These are phyloP conservation scores for Tiliacea citrago DNA, from an alignment of 2,888 invertebrate genomes.

Conservation along the genomic window DNA sequence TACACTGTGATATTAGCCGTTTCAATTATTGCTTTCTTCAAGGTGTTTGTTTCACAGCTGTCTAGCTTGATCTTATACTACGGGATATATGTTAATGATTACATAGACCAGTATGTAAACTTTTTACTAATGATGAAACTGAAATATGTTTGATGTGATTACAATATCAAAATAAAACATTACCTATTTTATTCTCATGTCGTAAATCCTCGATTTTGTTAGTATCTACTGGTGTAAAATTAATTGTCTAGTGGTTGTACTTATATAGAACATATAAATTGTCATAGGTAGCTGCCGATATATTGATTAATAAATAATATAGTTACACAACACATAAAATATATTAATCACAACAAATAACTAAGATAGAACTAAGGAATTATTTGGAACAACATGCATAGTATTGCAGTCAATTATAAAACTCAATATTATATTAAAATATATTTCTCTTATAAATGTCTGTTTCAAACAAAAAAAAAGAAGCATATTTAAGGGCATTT, in stretches of 20 bases:
- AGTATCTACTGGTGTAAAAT: conserved; percentile 21
- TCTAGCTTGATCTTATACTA: conserved; percentile 49
- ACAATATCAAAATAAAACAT: conserved; percentile 29
- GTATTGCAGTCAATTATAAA: conserved; percentile 47
- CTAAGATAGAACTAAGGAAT: conserved; percentile 56
- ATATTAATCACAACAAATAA: conserved; percentile 60
- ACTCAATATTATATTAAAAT: conserved; percentile 46
- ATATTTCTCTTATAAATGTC: conserved; percentile 49
- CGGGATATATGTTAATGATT: conserved; percentile 28
- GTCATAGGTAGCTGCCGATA: conserved; percentile 60
- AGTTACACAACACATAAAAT: conserved; percentile 56
- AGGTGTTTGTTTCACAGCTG: conserved; percentile 35
- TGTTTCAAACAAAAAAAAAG: conserved; percentile 50
- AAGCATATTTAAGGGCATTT: conserved; percentile 27
- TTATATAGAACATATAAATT: conserved; percentile 37
- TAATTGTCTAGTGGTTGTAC: conserved; percentile 31
- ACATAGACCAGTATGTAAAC: conserved; percentile 26
- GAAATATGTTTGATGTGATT: conserved; percentile 28
- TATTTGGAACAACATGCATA: conserved; percentile 63
- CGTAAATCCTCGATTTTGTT: conserved; percentile 19
- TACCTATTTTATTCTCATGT: conserved; percentile 30
- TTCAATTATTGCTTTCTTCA: conserved; percentile 29
- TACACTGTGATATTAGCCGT: conserved; percentile 21
- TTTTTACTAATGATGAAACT: conserved; percentile 25
- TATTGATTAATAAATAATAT: conserved; percentile 56